Evolutionary conservation across 1,140 invertebrate species (phyloP).

Genomic region (Caenorhabditis briggsae): DNA sequence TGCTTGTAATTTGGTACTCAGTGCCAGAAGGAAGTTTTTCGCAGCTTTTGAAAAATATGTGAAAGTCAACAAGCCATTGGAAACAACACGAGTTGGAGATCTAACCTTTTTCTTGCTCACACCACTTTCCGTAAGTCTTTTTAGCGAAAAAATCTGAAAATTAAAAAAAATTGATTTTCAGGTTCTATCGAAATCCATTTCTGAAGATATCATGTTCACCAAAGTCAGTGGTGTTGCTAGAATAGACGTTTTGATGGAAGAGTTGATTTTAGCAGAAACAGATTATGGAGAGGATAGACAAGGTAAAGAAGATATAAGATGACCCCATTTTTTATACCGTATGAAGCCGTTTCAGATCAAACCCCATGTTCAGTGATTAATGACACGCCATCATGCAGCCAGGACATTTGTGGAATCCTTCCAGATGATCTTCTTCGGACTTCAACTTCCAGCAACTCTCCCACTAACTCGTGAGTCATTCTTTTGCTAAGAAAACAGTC

Average conservation of each 20-base stretch:
- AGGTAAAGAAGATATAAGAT: background rate
- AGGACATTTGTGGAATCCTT: background rate
- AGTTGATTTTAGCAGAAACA: slow-evolving; percentile 75
- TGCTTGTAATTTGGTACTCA: slow-evolving; percentile 29
- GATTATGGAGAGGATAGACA: slow-evolving; percentile 17
- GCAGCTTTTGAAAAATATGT: slow-evolving; percentile 72
- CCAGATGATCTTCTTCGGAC: slow-evolving; percentile 2
- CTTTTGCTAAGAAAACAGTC: too few species aligned
- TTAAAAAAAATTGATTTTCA: slow-evolving; percentile 63
- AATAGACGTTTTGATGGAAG: slow-evolving; percentile 76
- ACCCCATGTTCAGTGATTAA: slow-evolving; percentile 2
- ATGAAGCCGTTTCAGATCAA: background rate
- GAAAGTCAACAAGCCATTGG: slow-evolving; percentile 62
- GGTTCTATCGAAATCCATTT: slow-evolving; percentile 75
- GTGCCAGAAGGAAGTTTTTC: slow-evolving; percentile 68
- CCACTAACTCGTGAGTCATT: slow-evolving; percentile 20
- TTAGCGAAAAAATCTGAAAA: background rate
- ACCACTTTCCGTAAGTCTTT: slow-evolving; percentile 69
- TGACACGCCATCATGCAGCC: slow-evolving; percentile 10
- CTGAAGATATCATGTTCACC: slow-evolving; percentile 75
- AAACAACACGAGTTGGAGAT: slow-evolving; percentile 72
- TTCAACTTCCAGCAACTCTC: slow-evolving; percentile 31
- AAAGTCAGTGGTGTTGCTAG: slow-evolving; percentile 76
- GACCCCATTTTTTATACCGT: background rate
- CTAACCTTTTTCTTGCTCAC: slow-evolving; percentile 76